Evolutionary conservation across 2,113 vertebrate genomes (phyloP), one percentile per base, ranked within the genome.

Genomic region (Ophiodon elongatus): DNA sequence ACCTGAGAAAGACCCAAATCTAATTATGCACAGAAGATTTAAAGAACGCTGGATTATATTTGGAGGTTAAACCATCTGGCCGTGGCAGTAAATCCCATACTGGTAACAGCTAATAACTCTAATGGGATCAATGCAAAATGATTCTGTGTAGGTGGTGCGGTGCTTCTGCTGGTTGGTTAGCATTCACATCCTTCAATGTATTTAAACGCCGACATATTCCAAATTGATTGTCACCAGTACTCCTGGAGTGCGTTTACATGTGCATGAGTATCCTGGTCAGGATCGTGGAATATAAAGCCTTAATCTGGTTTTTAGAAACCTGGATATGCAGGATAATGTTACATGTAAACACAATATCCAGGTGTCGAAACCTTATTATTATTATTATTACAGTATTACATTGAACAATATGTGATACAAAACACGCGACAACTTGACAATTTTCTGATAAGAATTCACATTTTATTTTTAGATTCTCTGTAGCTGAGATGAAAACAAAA

Each of bases 11-110:
- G 39, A 72, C n/a, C 57, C 69, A 52, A 41, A 86, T 73, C 35
- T 82, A 68, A 89, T 85, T 77, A 82, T 75, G 35, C 66, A 83
- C 41, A 57, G 33, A 73, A 71, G 66, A 70, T 81, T 85, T 73
- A 62, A 80, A 78, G 70, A 60, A 59, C 56, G 57, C 1, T 70
- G 52, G 78, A 85, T 86, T 73, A 79, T 23, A 66, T 81, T 62
- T 76, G 72, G 37, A 62, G 69, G 66, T 52, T 23, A 35, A 73
- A 56, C 35, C 82, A 72, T 85, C 68, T 80, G 75, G 57, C 64
- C 56, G 54, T 14, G 35, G 72, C 79, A 52, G 41, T 37, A 45
- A 57, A 83, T 80, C 82, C 41, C 45, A 70, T 17, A 10, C 35
- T 56, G 37, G 15, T 59, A n/a, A n/a, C 60, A 62, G 79, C 35